Evolutionary conservation across 1,140 invertebrate genomes (phyloP).

Genomic region (Holotrichia oblita): DNA sequence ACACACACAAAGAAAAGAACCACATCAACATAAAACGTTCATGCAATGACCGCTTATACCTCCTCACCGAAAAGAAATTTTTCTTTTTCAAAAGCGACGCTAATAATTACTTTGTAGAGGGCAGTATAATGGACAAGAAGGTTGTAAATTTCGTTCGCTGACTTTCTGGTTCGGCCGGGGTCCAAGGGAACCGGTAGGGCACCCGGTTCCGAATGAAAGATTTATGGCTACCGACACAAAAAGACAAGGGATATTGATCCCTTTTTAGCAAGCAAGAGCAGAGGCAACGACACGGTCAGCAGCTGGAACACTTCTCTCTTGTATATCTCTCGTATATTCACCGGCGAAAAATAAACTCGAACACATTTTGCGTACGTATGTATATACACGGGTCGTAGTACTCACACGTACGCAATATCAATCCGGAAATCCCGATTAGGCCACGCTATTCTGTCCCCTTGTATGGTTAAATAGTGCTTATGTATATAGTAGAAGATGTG

Average conservation of each 20-base stretch:
- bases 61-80: background rate
- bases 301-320: background rate
- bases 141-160: constrained; percentile 20
- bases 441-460: background rate
- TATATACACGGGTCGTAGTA: background rate
- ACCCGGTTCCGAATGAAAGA: constrained; percentile 3
- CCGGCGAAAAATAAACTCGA: background rate
- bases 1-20: background rate
- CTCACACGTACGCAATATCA: background rate
- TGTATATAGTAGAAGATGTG: background rate
- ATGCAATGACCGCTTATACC: background rate
- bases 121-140: constrained; percentile 15
- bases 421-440: background rate
- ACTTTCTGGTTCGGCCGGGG: constrained; percentile 1
- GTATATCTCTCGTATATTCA: background rate
- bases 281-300: background rate
- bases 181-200: background rate
- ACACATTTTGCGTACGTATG: background rate
- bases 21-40: background rate
- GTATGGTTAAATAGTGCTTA: background rate
- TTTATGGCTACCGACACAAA: constrained; percentile 26
- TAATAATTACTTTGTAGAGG: constrained; percentile 30
- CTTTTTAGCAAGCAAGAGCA: constrained; percentile 16
- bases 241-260: constrained; percentile 36
- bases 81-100: constrained; percentile 17